Base-by-base conservation (phyloP, 2,888 invertebrate species). In the Pachymerium ferrugineum region DNA sequence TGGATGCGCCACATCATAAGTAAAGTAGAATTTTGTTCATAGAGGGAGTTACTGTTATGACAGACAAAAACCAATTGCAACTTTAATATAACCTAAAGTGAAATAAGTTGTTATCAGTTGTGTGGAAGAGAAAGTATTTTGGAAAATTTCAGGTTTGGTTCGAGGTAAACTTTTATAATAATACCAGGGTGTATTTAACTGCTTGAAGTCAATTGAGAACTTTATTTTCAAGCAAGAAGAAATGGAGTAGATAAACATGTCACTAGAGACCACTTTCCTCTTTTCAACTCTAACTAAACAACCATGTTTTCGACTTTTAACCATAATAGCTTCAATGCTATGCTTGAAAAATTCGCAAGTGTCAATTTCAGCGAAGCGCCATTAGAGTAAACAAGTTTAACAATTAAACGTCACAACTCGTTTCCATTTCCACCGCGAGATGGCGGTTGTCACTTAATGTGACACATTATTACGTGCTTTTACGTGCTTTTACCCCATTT, bases 141-240 rank as follows among this genome's bases (percentile, higher is more conserved):
- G n/a, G n/a, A 38, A 38, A 38, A 8, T 33, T 33, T 33, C 33
- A 33, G 33, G 12, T 33, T n/a, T n/a, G n/a, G n/a, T n/a, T n/a
- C n/a, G n/a, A 33, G 33, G 33, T 8, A 47, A 47, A 47, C 16
- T 22, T 47, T 47, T 19, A 8, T 19, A 4, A 47, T 22, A 47
- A 22, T 47, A 19, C 22, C 47, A 47, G n/a, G n/a, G n/a, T 47
- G 19, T 12, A 19, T 47, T 47, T 47, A 47, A 47, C 47, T 22
- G 47, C 47, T 47, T 47, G 47, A 19, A 47, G 47, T 47, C 47
- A 47, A 47, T 47, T 47, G 47, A 19, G 19, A 47, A 47, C 47
- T 47, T 47, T 47, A n/a, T n/a, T n/a, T n/a, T n/a, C n/a, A n/a
- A n/a, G n/a, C 47, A 47, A 47, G 47, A 22, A 47, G 47, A 47